Conservation (phyloP, 2,888 invertebrate genomes). For the Tinea trinotella region DNA sequence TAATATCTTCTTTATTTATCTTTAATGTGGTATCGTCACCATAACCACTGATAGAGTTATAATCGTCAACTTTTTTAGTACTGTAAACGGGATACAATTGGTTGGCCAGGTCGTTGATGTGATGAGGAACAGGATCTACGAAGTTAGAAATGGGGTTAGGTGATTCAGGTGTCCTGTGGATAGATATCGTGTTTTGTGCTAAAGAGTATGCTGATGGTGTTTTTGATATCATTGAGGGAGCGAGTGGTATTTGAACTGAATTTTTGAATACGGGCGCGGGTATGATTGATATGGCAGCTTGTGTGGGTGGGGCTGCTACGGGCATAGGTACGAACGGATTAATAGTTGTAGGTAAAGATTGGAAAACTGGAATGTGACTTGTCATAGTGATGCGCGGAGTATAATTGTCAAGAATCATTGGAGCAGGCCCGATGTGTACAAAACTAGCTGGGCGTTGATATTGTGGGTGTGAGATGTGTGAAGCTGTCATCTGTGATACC, state of each 20-base stretch:
- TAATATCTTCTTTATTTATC: slow-evolving; percentile 58
- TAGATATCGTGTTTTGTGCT: slow-evolving; percentile 34
- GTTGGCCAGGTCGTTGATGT: slow-evolving; percentile 53
- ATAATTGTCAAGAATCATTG: slow-evolving; percentile 36
- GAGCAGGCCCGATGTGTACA: slow-evolving; percentile 47
- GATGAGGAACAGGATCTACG: slow-evolving; percentile 64
- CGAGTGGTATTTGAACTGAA: slow-evolving; percentile 37
- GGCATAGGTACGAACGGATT: slow-evolving; percentile 68
- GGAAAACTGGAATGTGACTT: slow-evolving; percentile 32
- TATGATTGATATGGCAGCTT: slow-evolving; percentile 45
- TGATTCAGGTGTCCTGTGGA: slow-evolving; percentile 32
- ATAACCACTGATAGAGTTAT: slow-evolving; percentile 60
- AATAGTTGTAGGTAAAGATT: slow-evolving; percentile 70
- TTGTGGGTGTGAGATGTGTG: slow-evolving; percentile 42
- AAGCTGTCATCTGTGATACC: slow-evolving; percentile 49
- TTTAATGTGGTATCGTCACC: slow-evolving; percentile 56
- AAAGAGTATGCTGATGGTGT: slow-evolving; percentile 35
- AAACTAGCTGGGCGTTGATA: slow-evolving; percentile 21
- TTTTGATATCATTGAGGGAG: slow-evolving; percentile 30
- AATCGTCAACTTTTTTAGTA: slow-evolving; percentile 63
- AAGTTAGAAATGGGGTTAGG: slow-evolving; percentile 56
- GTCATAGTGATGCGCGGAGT: slow-evolving; percentile 32
- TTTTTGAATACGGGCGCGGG: slow-evolving; percentile 51
- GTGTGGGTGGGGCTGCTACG: slow-evolving; percentile 37
- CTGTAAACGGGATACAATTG: slow-evolving; percentile 42